phyloP scores from a whole-genome alignment of 2,797 vertebrate species.

The Liasis olivaceus region DNA sequence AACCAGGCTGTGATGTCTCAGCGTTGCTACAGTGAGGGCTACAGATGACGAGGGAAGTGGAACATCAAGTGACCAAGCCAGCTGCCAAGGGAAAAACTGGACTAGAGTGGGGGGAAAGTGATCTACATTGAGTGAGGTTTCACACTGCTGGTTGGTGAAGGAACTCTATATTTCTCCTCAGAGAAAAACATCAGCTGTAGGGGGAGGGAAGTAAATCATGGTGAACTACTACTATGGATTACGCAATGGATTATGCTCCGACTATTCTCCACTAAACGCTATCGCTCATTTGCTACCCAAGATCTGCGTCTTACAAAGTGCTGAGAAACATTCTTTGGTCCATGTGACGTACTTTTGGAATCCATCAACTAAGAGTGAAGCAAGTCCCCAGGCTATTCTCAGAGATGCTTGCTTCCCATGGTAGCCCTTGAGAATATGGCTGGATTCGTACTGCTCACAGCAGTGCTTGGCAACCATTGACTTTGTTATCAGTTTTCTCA shows the following conservation, averaged over 20 bases:
- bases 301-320: no score
- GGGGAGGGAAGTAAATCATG: neutral
- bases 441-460: neutral
- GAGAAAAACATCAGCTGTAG: neutral
- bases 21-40: neutral
- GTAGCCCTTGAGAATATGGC: neutral
- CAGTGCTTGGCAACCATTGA: neutral
- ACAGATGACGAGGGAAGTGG: conserved; percentile 26
- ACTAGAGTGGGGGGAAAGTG: accelerated
- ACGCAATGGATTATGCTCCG: neutral
- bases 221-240: neutral
- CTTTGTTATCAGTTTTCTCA: neutral
- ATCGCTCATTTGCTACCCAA: neutral
- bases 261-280: neutral
- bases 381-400: neutral
- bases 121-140: neutral
- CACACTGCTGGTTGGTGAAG: conserved; percentile 12
- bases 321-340: neutral
- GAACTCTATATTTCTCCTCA: neutral
- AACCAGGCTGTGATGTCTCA: neutral
- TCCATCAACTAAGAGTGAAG: neutral
- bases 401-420: neutral
- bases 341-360: neutral
- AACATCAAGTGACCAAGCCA: conserved; percentile 9
- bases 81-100: neutral